Base-by-base conservation (phyloP, 2,888 invertebrate genomes). In the Geophilus truncorum region DNA sequence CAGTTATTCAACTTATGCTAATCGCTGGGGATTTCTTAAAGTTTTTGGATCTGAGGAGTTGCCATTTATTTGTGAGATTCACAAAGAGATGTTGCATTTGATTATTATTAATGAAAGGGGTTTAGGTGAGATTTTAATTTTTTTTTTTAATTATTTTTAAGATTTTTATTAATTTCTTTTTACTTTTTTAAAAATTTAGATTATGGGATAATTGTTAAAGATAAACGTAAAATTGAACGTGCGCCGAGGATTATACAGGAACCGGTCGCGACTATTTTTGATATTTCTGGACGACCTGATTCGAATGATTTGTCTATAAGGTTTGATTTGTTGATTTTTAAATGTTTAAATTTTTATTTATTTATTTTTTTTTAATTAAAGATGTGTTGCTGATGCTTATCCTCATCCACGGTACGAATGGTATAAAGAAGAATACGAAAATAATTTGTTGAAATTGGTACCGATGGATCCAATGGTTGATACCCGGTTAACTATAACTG, bases 211-310 rank as follows among this genome's bases (percentile, higher is more conserved):
- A 93, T 94, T 85, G 91, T 95, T 75, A 91, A 90, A 83, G 93
- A 97, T 87, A 92, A 93, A 0, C 91, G 91, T 82, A 91, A 91
- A 85, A 92, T 97, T 83, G 95, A 95, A 0, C 89, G 93, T 83
- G 97, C 97, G 0, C 98, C 98, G 3, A 93, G 91, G 85, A 96
- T 98, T 85, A 92, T 93, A 9, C 92, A 92, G 84, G 94, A 97
- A 86, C 97, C 97, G 0, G 89, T 90, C 15, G 92, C 93, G 85
- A 93, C 92, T 21, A 93, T 94, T 15, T 95, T 94, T 87, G 96
- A 96, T 87, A 91, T 93, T 9, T 91, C 92, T 10, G 91, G 91
- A 84, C 90, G 91, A 83, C 91, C 91, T 83, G 86, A 90, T 78
- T 89, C 89, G 21, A 93, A 94, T 86, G 93, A 94, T 87, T 91